Percentiles rank a stretch among this genome's conserved stretches.
Evolutionary conservation across 2,888 invertebrate species (phyloP).

Genomic region (Caenorhabditis sp.): DNA sequence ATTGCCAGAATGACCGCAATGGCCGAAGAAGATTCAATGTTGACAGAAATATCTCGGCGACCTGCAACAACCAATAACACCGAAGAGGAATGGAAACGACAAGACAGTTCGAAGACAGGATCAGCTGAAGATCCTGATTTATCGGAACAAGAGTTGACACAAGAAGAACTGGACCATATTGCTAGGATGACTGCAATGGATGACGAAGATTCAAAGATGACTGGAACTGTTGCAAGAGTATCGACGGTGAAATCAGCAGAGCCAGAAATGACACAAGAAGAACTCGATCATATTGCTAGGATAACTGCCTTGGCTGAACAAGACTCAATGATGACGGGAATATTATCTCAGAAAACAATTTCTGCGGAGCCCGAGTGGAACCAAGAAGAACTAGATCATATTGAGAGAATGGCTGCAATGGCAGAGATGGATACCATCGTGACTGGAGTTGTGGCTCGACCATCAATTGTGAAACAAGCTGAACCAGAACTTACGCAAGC

Average conservation of each 20-base stretch:
- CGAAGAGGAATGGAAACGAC: too few relatives aligned
- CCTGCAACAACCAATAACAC: too few relatives aligned
- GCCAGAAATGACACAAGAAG: conserved; percentile 36
- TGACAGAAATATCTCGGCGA: not conserved
- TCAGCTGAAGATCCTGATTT: too few relatives aligned
- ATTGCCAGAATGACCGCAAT: conserved; percentile 34
- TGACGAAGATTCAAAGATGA: not conserved
- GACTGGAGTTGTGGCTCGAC: too few relatives aligned
- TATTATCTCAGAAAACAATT: not conserved
- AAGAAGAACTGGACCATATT: conserved; percentile 47
- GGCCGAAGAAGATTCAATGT: conserved; percentile 10
- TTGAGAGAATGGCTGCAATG: conserved; percentile 46
- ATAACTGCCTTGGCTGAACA: conserved; percentile 1
- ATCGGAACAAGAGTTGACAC: conserved; percentile 22
- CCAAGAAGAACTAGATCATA: conserved; percentile 61
- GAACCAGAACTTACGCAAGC: conserved; percentile 28
- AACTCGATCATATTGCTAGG: conserved; percentile 8
- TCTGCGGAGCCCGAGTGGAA: conserved; percentile 44
- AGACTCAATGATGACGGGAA: not conserved
- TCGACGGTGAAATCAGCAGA: not conserved
- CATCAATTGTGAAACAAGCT: not conserved
- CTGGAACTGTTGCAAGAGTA: not conserved
- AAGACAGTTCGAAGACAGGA: too few relatives aligned
- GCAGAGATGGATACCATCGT: conserved; percentile 25
- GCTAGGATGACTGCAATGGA: conserved; percentile 18